Conservation (phyloP, 2,888 invertebrate species). For the Lepidocyrtinus sp. region DNA sequence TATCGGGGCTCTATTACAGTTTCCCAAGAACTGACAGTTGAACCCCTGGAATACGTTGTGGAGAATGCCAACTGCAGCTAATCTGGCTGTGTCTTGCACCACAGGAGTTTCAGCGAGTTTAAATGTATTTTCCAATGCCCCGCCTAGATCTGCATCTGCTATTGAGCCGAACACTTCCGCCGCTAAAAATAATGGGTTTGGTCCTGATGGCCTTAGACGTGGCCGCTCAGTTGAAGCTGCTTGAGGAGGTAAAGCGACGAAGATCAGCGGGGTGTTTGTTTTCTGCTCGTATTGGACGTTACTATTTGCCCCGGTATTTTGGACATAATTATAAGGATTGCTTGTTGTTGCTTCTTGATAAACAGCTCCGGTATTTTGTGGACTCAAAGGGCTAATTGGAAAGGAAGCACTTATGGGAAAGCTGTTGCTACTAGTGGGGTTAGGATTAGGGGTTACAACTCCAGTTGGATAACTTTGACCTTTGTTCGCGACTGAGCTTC, state of each 20-base stretch:
- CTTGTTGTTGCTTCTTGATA: not conserved
- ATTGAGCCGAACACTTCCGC: conserved; percentile 20
- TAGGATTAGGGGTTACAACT: not conserved
- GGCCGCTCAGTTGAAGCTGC: not conserved
- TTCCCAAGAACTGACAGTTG: conserved; percentile 24
- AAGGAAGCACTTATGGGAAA: not conserved
- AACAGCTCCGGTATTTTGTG: not conserved
- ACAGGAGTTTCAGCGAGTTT: conserved; percentile 30
- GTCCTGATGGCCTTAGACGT: not conserved
- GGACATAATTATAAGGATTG: too few species aligned
- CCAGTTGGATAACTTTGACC: not conserved
- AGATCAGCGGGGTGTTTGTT: not conserved
- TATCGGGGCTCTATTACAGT: conserved; percentile 20
- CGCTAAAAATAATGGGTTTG: not conserved
- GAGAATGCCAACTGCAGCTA: conserved; percentile 19
- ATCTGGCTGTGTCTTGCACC: conserved; percentile 35
- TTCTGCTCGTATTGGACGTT: not conserved
- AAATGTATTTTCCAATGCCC: conserved; percentile 30
- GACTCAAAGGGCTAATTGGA: not conserved
- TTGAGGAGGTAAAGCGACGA: not conserved
- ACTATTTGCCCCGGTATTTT: too few species aligned
- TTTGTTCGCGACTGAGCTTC: too few species aligned
- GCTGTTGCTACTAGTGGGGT: not conserved
- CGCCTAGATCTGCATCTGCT: conserved; percentile 32
- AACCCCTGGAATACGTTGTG: conserved; percentile 34